Conservation (phyloP, 2,888 invertebrate species). For the Chaetogeoica ovagalla region DNA sequence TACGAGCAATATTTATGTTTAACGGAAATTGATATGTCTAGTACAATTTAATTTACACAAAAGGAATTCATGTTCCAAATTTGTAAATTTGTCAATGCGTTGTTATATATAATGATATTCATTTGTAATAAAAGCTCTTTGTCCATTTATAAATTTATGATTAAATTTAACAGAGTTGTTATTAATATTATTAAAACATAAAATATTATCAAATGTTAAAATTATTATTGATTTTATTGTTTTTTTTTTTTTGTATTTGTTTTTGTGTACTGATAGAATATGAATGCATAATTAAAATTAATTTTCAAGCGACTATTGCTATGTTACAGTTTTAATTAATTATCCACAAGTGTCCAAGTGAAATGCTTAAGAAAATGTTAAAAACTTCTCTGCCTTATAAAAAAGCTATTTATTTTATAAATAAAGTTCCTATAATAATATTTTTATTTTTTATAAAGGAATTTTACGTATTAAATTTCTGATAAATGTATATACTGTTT, state of each 20-base stretch:
- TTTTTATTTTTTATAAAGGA: not conserved
- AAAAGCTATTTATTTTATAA: conserved; percentile 16
- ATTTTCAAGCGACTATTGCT: not conserved
- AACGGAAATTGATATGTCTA: not conserved
- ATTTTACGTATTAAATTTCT: conserved; percentile 13
- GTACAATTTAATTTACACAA: not conserved
- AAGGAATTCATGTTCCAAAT: too few relatives aligned
- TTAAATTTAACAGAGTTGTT: too few relatives aligned
- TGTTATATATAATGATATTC: too few relatives aligned
- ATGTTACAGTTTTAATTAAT: conserved; percentile 18
- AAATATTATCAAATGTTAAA: not conserved
- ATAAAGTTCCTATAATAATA: not conserved
- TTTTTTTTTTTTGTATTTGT: not conserved
- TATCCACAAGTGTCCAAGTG: not conserved
- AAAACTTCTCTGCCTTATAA: not conserved
- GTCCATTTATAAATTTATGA: too few relatives aligned
- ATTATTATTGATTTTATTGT: not conserved
- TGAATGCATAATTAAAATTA: not conserved
- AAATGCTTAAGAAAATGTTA: conserved; percentile 17
- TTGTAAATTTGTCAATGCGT: too few relatives aligned
- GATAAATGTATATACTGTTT: conserved; percentile 9
- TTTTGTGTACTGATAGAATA: not conserved
- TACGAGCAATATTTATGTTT: not conserved
- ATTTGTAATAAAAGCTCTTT: too few relatives aligned
- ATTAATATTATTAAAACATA: too few relatives aligned